phyloP scores from a whole-genome alignment of 1,140 invertebrate species.

The Acromyrmex echinatior region DNA sequence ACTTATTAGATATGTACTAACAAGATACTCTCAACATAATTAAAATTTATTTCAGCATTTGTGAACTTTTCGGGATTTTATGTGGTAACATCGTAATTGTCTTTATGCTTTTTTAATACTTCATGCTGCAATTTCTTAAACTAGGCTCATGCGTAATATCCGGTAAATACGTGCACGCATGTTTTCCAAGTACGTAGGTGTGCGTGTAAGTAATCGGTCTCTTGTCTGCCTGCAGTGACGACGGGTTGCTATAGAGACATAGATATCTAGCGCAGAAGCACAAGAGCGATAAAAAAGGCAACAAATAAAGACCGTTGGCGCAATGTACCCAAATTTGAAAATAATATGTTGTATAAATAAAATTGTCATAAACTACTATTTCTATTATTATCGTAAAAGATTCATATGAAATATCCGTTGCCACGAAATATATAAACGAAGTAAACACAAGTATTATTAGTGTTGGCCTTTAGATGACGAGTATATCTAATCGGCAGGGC shows the following conservation, averaged over 20 bases:
- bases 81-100: neutral
- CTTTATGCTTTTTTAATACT: neutral
- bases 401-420: neutral
- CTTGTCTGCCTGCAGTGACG: conserved; percentile 68
- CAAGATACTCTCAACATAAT: conserved; percentile 57
- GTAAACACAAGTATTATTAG: conserved; percentile 48
- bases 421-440: neutral
- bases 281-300: conserved; percentile 73
- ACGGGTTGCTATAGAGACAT: conserved; percentile 82
- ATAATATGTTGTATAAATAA: conserved; percentile 21
- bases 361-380: neutral
- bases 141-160: conserved; percentile 55
- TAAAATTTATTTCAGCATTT: conserved; percentile 20
- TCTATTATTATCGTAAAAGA: neutral
- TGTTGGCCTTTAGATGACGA: conserved; percentile 46
- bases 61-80: conserved; percentile 1
- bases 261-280: conserved; percentile 73
- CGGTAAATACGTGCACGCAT: conserved; percentile 65
- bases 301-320: conserved; percentile 22
- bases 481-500: conserved; percentile 43
- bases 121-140: conserved; percentile 55
- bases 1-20: neutral
- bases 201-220: conserved; percentile 61
- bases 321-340: conserved; percentile 17
- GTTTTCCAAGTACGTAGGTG: conserved; percentile 45